A percentile compares a stretch with the other conserved stretches of the same genome.
Evolutionary conservation across 53 echinoderm and acorn worm genomes (phyloP).

Genomic region (Pentamera pediparva): DNA sequence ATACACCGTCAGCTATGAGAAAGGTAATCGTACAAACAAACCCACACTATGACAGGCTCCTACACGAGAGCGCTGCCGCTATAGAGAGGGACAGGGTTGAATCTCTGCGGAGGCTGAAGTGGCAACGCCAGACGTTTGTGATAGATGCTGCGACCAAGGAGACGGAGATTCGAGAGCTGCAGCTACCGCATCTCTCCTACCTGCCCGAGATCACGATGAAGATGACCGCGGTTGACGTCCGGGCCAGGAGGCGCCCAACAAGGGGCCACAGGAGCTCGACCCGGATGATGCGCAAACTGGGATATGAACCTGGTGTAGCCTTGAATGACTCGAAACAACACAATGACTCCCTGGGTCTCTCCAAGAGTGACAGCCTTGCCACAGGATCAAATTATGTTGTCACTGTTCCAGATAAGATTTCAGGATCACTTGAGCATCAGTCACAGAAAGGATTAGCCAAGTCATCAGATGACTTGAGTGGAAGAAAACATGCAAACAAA

Average conservation of each 20-base stretch:
- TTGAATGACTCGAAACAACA: background rate
- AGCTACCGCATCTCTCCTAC: slow-evolving; percentile 66
- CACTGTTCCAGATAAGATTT: no score
- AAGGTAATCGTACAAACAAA: slow-evolving; percentile 7
- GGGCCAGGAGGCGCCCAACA: slow-evolving; percentile 62
- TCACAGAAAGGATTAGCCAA: no score
- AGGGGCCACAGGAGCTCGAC: slow-evolving; percentile 47
- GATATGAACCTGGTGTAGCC: slow-evolving; percentile 2
- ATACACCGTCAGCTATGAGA: background rate
- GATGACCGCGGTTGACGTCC: slow-evolving; percentile 60
- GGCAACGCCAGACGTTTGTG: slow-evolving; percentile 84
- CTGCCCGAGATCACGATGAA: slow-evolving; percentile 89
- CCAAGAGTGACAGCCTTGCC: no score
- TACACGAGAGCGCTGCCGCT: background rate
- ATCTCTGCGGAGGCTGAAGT: slow-evolving; percentile 47
- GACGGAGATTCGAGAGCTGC: slow-evolving; percentile 80
- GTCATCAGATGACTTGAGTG: no score
- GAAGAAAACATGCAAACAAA: no score
- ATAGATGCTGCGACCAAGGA: slow-evolving; percentile 75
- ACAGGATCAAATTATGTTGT: no score
- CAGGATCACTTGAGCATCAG: no score
- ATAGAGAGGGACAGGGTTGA: slow-evolving; percentile 49
- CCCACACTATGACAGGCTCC: background rate
- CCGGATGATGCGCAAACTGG: slow-evolving; percentile 44
- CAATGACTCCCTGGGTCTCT: background rate